Evolutionary conservation across 2,888 invertebrate genomes (phyloP).

Genomic region (Zeuzera pyrina): DNA sequence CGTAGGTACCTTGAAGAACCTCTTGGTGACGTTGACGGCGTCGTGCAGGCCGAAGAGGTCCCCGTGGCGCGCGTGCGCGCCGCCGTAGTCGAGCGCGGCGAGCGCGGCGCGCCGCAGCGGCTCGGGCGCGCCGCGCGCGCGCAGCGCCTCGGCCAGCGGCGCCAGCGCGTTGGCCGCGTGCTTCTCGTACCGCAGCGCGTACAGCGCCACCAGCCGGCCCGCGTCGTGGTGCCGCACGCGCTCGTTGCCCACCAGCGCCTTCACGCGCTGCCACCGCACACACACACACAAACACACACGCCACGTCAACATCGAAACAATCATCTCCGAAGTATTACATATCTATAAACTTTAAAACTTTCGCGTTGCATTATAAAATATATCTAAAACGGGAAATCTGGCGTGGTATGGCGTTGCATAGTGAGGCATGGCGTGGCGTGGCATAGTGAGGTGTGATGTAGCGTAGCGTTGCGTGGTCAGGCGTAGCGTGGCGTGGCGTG

Average conservation of each 20-base stretch:
- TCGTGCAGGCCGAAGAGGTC: constrained; percentile 90
- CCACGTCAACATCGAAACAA: neutral
- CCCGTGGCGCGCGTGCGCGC: constrained; percentile 83
- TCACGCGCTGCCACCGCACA: constrained; percentile 76
- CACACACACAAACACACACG: too few species aligned
- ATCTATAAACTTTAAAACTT: too few species aligned
- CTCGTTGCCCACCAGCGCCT: constrained; percentile 82
- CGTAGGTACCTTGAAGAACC: constrained; percentile 88
- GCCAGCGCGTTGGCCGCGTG: constrained; percentile 85
- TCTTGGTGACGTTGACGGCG: constrained; percentile 92
- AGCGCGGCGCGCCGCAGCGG: constrained; percentile 74
- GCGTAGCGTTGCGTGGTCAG: too few species aligned
- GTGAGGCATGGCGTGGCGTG: too few species aligned
- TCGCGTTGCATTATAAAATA: too few species aligned
- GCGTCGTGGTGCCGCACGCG: constrained; percentile 85
- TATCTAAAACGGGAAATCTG: too few species aligned
- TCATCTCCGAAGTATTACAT: too few species aligned
- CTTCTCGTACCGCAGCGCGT: constrained; percentile 94
- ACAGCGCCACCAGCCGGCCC: constrained; percentile 90
- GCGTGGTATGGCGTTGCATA: too few species aligned
- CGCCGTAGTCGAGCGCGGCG: constrained; percentile 86
- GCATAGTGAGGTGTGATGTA: too few species aligned
- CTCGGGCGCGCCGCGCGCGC: constrained; percentile 80
- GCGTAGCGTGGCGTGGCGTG: too few species aligned
- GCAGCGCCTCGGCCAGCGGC: constrained; percentile 82